phyloP scores from a whole-genome alignment of 2,113 vertebrate genomes.

The Oryzias melastigma region DNA sequence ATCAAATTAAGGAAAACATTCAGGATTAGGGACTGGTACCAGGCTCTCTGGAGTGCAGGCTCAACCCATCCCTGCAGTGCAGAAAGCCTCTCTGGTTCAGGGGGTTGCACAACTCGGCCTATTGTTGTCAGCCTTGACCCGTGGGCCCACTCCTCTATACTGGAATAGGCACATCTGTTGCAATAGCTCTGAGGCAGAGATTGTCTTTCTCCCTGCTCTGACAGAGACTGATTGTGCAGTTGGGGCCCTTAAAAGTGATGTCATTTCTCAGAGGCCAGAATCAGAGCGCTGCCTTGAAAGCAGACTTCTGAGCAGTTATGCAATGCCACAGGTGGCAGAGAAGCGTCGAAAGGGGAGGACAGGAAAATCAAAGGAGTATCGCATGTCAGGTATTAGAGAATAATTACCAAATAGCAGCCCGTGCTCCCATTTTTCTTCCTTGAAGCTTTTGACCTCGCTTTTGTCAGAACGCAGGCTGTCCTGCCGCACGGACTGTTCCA shows the following conservation, averaged over 20 bases:
- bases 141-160: constrained; percentile 48
- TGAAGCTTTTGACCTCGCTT: constrained; percentile 14
- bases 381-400: constrained; percentile 64
- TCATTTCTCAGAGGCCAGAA: constrained; percentile 60
- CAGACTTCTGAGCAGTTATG: constrained; percentile 59
- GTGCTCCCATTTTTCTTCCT: constrained; percentile 16
- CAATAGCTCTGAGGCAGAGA: constrained; percentile 63
- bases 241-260: constrained; percentile 63
- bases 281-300: constrained; percentile 38
- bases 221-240: constrained; percentile 67
- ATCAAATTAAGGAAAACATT: constrained; percentile 23
- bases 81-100: constrained; percentile 43
- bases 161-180: constrained; percentile 69
- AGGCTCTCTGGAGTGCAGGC: constrained; percentile 12
- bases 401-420: constrained; percentile 55
- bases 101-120: constrained; percentile 67
- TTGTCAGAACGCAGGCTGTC: constrained; percentile 40
- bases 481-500: constrained; percentile 38
- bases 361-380: constrained; percentile 62
- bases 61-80: constrained; percentile 17
- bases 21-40: constrained; percentile 6
- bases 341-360: constrained; percentile 4
- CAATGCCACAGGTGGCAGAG: constrained; percentile 71
- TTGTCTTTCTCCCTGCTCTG: constrained; percentile 63
- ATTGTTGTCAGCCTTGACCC: constrained; percentile 72